Percentiles rank a stretch among this genome's conserved stretches.
Conservation (phyloP, 64 coral and sea anemone species). For the Actinia equina region DNA sequence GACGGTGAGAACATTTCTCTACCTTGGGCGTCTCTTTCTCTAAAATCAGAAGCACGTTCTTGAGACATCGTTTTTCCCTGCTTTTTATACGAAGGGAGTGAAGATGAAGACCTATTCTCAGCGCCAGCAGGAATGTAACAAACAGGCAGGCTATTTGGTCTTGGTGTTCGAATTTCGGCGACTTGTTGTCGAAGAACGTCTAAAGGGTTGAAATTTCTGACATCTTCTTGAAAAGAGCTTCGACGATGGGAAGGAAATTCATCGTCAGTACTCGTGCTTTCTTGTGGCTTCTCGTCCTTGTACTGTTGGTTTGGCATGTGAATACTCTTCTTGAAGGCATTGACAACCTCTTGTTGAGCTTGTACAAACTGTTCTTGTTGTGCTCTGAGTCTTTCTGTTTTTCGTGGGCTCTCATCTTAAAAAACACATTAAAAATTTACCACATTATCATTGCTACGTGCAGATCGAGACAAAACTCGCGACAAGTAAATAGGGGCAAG, state of each 20-base stretch:
- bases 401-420: constrained; percentile 3
- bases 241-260: background rate
- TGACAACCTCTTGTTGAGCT: constrained; percentile 30
- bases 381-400: background rate
- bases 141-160: background rate
- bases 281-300: background rate
- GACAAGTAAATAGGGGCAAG: no score
- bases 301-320: constrained; percentile 29
- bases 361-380: constrained; percentile 50
- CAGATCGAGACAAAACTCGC: no score
- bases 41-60: background rate
- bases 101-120: background rate
- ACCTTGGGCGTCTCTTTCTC: background rate
- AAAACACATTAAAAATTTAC: background rate
- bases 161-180: background rate
- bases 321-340: constrained; percentile 24
- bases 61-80: background rate
- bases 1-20: constrained; percentile 28
- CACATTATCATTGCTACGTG: no score
- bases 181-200: background rate
- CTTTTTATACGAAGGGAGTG: background rate
- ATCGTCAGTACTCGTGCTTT: constrained; percentile 27
- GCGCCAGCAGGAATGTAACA: constrained; percentile 7
- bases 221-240: background rate
- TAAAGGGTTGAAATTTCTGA: background rate